These are phyloP conservation scores for Parapristionchus giblindavisi DNA, from an alignment of 2,888 invertebrate genomes.

Conservation along the genomic window DNA sequence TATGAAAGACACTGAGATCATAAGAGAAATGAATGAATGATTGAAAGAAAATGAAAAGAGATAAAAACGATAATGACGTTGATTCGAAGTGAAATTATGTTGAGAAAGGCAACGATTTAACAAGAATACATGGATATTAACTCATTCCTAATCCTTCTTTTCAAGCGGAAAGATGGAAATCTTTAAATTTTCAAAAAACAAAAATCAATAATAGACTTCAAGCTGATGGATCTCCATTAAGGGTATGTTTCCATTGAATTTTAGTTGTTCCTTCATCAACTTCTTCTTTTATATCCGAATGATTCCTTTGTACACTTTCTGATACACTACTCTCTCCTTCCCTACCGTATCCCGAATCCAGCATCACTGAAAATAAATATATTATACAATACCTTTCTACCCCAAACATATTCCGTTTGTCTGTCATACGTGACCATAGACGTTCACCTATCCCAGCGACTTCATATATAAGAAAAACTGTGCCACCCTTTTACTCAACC, in stretches of 20 bases:
- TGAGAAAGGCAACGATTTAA: background rate
- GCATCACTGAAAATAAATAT: background rate
- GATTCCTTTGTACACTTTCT: background rate
- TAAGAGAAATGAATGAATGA: background rate
- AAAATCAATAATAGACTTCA: background rate
- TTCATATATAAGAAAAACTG: too few species aligned
- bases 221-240: background rate
- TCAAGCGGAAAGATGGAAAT: too few species aligned
- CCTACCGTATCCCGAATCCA: conserved; percentile 33
- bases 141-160: background rate
- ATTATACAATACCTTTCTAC: background rate
- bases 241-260: background rate
- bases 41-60: background rate
- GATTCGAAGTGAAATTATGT: background rate
- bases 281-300: background rate
- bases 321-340: conserved; percentile 30
- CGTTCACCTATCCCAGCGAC: too few species aligned
- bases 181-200: too few species aligned
- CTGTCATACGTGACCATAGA: background rate
- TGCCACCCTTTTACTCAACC: background rate
- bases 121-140: background rate
- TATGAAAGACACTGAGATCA: conserved; percentile 24
- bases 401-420: background rate
- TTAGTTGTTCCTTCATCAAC: background rate
- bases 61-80: background rate